Evolutionary conservation across 2,113 vertebrate species (phyloP), one percentile per base, ranked within the genome.

Genomic region (Corydoras maculifer): DNA sequence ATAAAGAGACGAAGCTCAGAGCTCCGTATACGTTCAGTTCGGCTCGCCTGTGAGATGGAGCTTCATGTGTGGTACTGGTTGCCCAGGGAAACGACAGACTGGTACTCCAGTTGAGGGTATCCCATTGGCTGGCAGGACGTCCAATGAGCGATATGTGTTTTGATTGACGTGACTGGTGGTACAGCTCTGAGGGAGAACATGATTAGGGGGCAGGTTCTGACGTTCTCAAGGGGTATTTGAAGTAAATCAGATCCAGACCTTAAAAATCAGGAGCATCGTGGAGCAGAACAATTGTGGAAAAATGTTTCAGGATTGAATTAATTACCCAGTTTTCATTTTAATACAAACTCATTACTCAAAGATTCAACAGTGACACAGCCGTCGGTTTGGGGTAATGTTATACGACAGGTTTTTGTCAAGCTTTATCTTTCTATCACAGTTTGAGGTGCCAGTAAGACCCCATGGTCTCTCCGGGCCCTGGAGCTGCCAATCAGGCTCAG

Each of bases 81-180:
- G 66, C 58, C 49, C n/a, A 72, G 78, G 82, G 62, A 77, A 75
- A 81, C 65, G n/a, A 60, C 69, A 50, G 77, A 75, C 79, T 83
- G 75, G 68, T 66, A 72, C 74, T 68, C 29, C 73, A 12, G 71
- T 81, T 79, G 74, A 67, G 76, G 77, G 50, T 77, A 81, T 88
- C 81, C 83, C 83, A 89, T 86, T 85, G 83, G 65, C 83, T 81
- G 86, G 88, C 85, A 82, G 84, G 82, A 79, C 82, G 78, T 78
- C 79, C 87, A 87, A 87, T 87, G 86, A 84, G 84, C 87, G 70
- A 69, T 82, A 80, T 77, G 79, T 75, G 82, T 82, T 86, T 83
- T 82, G 81, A 87, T 89, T 84, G 78, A 74, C 69, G 81, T 82
- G 72, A 80, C 84, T 86, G 75, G 81, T 77, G 73, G 86, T 75